Base-by-base conservation (phyloP, 92 coral and sea anemone genomes). In the Porites divaricata region DNA sequence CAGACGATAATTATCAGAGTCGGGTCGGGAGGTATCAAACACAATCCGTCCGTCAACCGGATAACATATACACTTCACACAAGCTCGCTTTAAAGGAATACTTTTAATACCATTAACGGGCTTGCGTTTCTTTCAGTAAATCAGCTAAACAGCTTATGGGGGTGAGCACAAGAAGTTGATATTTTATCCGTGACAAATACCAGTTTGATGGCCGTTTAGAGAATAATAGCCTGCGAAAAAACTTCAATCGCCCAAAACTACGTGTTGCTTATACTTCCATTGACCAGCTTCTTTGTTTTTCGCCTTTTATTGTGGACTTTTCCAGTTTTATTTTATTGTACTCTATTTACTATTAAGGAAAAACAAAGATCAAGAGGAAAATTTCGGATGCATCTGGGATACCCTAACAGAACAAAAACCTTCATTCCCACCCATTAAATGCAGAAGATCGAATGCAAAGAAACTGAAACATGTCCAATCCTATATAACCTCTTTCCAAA, bases 91-190 rank as follows among this genome's bases (percentile, higher is more conserved):
- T 52, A 73, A 73, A 20, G 62, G 76, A 80, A 69, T 68, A 80
- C 76, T 69, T 77, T 50, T 83, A 83, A 83, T 83, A 80, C 79
- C 86, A 65, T 75, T 87, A 87, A 73, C 68, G 87, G 71, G 82
- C 66, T 75, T 81, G 69, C 79, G 62, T 70, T 62, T 69, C 85
- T 41, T 73, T 67, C 77, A 80, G 15, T 72, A 86, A 73, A 80
- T 56, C 79, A 80, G 81, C 90, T 87, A 80, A 87, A 87, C 80
- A 80, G 87, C 86, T 87, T 87, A 80, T 69, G 52, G 57, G 28
- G 66, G 84, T 16, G 35, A 68, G 65, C 45, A 20, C 11, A 56
- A 78, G 72, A 68, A 71, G 57, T 68, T 76, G 75, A 80, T 69
- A 53, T 71, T 70, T 53, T 41, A 71, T 57, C 75, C 85, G 57